phyloP scores from a whole-genome alignment of 2,113 vertebrate genomes.

The Cranoglanis bouderius region DNA sequence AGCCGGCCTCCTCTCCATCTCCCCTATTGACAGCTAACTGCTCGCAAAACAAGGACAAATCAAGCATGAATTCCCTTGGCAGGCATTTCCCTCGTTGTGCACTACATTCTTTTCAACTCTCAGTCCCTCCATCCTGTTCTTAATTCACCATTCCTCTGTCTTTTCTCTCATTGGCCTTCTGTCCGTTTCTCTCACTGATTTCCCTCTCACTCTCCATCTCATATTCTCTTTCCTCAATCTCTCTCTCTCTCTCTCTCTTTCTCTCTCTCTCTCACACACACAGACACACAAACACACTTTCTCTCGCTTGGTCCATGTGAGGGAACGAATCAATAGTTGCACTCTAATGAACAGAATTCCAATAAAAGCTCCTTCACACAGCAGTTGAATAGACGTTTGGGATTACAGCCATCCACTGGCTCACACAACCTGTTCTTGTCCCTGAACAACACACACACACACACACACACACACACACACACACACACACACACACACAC shows the following conservation, averaged over 20 bases:
- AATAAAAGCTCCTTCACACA: constrained; percentile 63
- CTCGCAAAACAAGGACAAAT: constrained; percentile 70
- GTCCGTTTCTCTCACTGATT: constrained; percentile 30
- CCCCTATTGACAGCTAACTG: constrained; percentile 62
- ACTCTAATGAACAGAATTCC: constrained; percentile 64
- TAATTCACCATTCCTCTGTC: constrained; percentile 42
- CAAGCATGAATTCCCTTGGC: constrained; percentile 71
- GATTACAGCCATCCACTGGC: constrained; percentile 59
- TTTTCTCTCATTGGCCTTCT: constrained; percentile 55
- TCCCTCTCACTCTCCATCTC: not conserved
- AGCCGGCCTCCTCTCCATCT: constrained; percentile 44
- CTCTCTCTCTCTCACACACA: not conserved
- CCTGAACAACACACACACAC: constrained; percentile 28
- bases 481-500: not conserved
- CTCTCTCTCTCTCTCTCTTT: constrained; percentile 41
- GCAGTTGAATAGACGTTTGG: constrained; percentile 66
- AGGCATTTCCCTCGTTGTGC: constrained; percentile 61
- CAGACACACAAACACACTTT: constrained; percentile 11
- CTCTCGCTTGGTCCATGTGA: constrained; percentile 59
- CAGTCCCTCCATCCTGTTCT: constrained; percentile 51
- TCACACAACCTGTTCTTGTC: constrained; percentile 38
- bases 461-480: constrained; percentile 12
- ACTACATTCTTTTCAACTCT: constrained; percentile 49
- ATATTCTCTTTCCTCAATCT: not conserved
- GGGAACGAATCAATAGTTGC: constrained; percentile 52